These are phyloP conservation scores for Trichogramma evanescens DNA, from an alignment of 2,888 invertebrate species.

Conservation along the genomic window DNA sequence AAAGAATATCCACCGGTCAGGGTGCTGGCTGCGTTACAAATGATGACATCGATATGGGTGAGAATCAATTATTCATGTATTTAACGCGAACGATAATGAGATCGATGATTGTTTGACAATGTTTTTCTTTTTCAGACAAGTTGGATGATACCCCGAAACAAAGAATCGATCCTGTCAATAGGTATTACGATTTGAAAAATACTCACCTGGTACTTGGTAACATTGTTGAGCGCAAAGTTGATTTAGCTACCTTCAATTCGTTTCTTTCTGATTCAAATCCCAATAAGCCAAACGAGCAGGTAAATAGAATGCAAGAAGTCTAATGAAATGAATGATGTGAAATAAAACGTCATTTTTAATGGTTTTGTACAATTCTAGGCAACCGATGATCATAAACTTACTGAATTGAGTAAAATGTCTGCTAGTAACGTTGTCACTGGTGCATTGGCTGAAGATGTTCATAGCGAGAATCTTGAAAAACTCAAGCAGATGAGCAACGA, in stretches of 20 bases:
- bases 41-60: slow-evolving; percentile 2
- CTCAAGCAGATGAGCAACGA: slow-evolving; percentile 63
- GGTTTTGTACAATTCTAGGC: no score
- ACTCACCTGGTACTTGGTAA: slow-evolving; percentile 37
- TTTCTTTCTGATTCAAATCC: no score
- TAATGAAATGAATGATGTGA: no score
- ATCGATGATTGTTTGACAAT: background rate
- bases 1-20: slow-evolving; percentile 30
- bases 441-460: slow-evolving; percentile 54
- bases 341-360: no score
- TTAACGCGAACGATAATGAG: background rate
- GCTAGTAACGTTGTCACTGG: slow-evolving; percentile 30
- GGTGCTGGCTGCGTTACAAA: slow-evolving; percentile 14
- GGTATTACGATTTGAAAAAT: slow-evolving; percentile 10
- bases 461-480: slow-evolving; percentile 64
- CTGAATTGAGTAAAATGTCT: background rate
- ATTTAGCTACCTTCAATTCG: background rate
- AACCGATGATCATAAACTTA: no score
- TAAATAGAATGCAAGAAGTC: no score
- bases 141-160: background rate
- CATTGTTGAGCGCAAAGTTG: slow-evolving; percentile 37
- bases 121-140: background rate
- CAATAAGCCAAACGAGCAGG: no score
- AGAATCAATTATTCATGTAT: background rate
- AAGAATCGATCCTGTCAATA: slow-evolving; percentile 14